Percentiles rank a stretch among this genome's conserved stretches.
Conservation (phyloP, 2,797 vertebrate genomes). For the Sparidentex hasta region DNA sequence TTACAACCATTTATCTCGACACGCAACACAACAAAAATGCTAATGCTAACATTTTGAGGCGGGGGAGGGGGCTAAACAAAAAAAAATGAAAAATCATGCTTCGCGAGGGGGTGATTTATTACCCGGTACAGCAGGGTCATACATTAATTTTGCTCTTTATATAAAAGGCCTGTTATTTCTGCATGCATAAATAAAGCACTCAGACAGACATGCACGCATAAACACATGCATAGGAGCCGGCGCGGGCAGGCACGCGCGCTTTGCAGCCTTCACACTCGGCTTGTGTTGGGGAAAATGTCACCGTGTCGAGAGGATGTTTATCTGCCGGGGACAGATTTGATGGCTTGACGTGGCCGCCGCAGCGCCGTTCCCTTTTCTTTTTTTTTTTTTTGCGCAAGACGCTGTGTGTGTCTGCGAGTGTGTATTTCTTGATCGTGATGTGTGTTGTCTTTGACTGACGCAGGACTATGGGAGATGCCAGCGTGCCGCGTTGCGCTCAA, state of each 20-base stretch:
- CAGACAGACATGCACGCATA: conserved; percentile 45
- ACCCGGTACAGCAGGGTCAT: conserved; percentile 78
- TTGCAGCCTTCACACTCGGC: conserved; percentile 59
- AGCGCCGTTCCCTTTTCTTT: conserved; percentile 32
- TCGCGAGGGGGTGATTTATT: conserved; percentile 82
- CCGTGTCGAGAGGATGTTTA: conserved; percentile 80
- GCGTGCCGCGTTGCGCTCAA: conserved; percentile 56
- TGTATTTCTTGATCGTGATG: conserved; percentile 63
- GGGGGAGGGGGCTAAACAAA: conserved; percentile 37
- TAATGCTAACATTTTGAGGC: conserved; percentile 84
- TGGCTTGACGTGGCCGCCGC: conserved; percentile 74
- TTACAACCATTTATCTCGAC: conserved; percentile 71
- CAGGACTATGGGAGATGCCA: conserved; percentile 74
- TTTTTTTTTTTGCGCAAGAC: conserved; percentile 8
- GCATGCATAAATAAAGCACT: conserved; percentile 85
- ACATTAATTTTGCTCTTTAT: conserved; percentile 83
- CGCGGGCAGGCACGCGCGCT: conserved; percentile 20
- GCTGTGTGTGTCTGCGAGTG: conserved; percentile 26
- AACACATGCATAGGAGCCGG: conserved; percentile 24
- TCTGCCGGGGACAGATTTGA: conserved; percentile 83
- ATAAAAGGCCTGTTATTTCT: conserved; percentile 82
- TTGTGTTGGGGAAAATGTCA: conserved; percentile 78
- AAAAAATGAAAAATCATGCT: conserved; percentile 64
- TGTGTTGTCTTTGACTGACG: conserved; percentile 82
- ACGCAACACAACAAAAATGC: conserved; percentile 79